phyloP scores from a whole-genome alignment of 1,140 invertebrate species.

The Carposina sasakii region DNA sequence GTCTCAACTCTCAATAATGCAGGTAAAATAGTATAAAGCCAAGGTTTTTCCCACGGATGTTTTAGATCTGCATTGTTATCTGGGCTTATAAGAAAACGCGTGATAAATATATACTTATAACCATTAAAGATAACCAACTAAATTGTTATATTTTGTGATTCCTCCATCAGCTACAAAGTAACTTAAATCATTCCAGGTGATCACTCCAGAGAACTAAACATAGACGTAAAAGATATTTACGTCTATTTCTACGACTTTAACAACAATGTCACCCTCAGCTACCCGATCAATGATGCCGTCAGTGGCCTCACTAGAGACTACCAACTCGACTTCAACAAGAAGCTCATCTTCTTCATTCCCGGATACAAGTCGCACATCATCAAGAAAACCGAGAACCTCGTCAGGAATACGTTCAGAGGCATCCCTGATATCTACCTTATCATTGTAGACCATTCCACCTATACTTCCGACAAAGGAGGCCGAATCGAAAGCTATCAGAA shows the following conservation, averaged over 20 bases:
- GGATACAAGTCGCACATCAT: constrained; percentile 56
- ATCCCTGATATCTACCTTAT: constrained; percentile 51
- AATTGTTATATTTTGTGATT: neutral
- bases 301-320: constrained; percentile 35
- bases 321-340: constrained; percentile 43
- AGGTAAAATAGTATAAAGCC: neutral
- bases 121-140: neutral
- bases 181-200: constrained; percentile 46
- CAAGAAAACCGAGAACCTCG: constrained; percentile 44
- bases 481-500: constrained; percentile 49
- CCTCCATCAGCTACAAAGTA: neutral
- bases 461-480: constrained; percentile 43
- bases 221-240: constrained; percentile 42
- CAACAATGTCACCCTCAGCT: constrained; percentile 53
- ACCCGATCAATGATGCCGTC: constrained; percentile 38
- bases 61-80: neutral
- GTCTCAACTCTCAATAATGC: neutral
- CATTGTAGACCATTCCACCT: constrained; percentile 55
- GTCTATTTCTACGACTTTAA: constrained; percentile 59
- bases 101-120: neutral
- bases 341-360: constrained; percentile 52
- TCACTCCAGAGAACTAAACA: constrained; percentile 40
- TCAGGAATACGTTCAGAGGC: constrained; percentile 48
- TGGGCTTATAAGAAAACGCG: neutral
- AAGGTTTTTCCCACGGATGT: neutral